phyloP scores from a whole-genome alignment of 2,113 vertebrate genomes.

The Melierax canorus region DNA sequence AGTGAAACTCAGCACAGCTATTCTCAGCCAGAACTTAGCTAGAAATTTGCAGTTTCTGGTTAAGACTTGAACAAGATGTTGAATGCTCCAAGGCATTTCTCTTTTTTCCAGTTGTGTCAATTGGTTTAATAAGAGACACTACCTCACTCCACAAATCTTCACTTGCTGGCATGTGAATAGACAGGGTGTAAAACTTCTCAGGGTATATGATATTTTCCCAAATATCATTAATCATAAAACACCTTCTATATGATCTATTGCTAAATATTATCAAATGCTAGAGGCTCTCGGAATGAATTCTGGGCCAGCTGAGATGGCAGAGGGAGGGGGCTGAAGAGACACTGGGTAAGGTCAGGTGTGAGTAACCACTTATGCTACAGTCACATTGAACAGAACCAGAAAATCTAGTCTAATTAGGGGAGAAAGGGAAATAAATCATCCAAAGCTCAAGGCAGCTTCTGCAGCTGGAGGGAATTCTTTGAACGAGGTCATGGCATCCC shows the following conservation, averaged over 20 bases:
- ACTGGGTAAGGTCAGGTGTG: background rate
- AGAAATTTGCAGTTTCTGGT: background rate
- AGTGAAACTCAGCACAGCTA: background rate
- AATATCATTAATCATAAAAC: background rate
- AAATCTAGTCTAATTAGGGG: background rate
- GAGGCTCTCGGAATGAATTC: background rate
- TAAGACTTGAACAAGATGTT: background rate
- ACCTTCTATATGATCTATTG: background rate
- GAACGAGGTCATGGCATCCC: background rate
- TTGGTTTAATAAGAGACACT: background rate
- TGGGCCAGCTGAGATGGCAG: background rate
- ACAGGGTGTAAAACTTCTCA: background rate
- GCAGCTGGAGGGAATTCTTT: background rate
- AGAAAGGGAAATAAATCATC: background rate
- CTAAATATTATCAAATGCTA: background rate
- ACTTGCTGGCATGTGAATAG: background rate
- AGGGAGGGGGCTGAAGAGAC: background rate
- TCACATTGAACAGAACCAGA: background rate
- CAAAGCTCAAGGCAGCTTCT: background rate
- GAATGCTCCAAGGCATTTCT: background rate
- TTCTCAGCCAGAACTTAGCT: background rate
- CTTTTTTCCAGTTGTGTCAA: background rate
- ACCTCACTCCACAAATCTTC: conserved; percentile 5
- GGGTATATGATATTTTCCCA: background rate
- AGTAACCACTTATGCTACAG: background rate